Percentiles rank a stretch among this genome's conserved stretches.
phyloP scores from a whole-genome alignment of 2,888 invertebrate genomes.

The Lacanobia wlatinum region DNA sequence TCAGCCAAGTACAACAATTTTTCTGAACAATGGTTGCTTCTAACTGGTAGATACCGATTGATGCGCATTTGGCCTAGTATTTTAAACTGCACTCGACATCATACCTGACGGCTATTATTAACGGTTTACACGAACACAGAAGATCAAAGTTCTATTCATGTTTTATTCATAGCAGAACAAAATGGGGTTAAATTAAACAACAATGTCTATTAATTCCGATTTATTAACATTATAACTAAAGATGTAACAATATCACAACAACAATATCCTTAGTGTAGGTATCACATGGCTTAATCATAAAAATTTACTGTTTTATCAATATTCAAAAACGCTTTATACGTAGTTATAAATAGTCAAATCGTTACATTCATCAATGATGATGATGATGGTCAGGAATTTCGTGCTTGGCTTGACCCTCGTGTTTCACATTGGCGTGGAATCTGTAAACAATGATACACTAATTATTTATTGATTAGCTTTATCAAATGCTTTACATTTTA shows the following conservation, averaged over 20 bases:
- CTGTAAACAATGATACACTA: conserved; percentile 29
- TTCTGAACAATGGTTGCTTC: no score
- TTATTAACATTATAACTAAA: conserved; percentile 25
- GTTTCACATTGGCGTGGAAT: conserved; percentile 61
- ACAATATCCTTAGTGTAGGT: conserved; percentile 24
- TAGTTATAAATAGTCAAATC: conserved; percentile 61
- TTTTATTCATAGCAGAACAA: not conserved
- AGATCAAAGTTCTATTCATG: no score
- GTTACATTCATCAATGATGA: conserved; percentile 46
- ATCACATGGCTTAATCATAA: conserved; percentile 23
- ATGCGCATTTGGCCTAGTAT: no score
- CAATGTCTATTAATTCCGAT: not conserved
- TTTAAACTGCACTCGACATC: no score
- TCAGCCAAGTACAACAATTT: no score
- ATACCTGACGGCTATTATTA: no score
- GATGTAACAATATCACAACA: conserved; percentile 33
- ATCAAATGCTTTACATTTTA: no score
- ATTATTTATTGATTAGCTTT: no score
- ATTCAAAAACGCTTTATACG: conserved; percentile 64
- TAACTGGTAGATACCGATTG: no score
- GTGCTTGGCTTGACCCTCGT: conserved; percentile 67
- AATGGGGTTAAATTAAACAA: not conserved
- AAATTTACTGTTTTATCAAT: conserved; percentile 23
- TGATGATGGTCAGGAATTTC: conserved; percentile 53
- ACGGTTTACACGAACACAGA: not conserved